These are phyloP conservation scores for Ibycter americanus DNA, from an alignment of 2,797 vertebrate genomes.

Conservation along the genomic window DNA sequence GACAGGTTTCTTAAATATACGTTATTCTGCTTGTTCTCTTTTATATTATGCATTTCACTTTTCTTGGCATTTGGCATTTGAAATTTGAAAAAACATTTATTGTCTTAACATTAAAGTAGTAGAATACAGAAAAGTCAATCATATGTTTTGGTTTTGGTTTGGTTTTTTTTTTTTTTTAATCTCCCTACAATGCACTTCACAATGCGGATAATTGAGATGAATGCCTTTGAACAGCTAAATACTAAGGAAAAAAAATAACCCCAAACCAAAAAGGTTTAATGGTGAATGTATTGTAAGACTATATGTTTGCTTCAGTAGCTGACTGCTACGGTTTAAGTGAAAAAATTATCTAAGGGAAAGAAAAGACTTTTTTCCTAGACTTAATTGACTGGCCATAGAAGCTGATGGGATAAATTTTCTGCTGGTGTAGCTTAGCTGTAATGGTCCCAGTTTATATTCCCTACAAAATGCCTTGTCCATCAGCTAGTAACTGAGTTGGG, in stretches of 20 bases:
- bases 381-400: neutral
- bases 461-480: neutral
- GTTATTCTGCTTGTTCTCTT: conserved; percentile 1
- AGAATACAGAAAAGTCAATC: neutral
- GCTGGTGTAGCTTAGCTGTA: neutral
- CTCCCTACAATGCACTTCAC: neutral
- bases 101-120: neutral
- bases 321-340: neutral
- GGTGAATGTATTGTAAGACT: neutral
- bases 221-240: neutral
- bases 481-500: neutral
- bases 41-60: neutral
- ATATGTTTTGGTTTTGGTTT: no score
- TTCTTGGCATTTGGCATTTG: conserved; percentile 3
- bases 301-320: neutral
- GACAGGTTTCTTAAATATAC: neutral
- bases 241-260: neutral
- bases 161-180: neutral
- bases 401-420: neutral
- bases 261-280: neutral
- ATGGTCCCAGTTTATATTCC: neutral
- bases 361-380: neutral
- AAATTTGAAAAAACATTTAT: neutral
- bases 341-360: neutral
- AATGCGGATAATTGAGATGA: neutral